These are phyloP conservation scores for Sebastes oblongus DNA, from an alignment of 2,797 vertebrate species.

Conservation along the genomic window DNA sequence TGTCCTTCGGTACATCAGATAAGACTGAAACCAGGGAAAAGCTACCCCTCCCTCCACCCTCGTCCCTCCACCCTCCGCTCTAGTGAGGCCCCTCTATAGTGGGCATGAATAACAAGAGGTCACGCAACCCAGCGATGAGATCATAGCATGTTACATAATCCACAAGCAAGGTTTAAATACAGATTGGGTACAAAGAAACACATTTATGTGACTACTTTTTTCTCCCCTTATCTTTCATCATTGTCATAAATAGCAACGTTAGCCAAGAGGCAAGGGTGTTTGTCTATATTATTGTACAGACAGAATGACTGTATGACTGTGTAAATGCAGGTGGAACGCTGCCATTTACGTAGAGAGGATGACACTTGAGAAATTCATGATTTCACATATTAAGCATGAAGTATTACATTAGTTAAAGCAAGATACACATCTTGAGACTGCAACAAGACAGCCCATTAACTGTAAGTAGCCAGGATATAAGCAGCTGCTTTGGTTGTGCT, in stretches of 20 bases:
- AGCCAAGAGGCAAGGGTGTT: not conserved
- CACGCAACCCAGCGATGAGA: conserved; percentile 49
- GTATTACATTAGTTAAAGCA: not conserved
- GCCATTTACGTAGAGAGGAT: not conserved
- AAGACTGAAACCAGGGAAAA: conserved; percentile 30
- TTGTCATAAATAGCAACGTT: not conserved
- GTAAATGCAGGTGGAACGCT: not conserved
- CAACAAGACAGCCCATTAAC: not conserved
- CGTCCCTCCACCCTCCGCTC: conserved; percentile 3
- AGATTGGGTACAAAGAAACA: not conserved
- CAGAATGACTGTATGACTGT: not conserved
- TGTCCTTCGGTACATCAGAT: conserved; percentile 54
- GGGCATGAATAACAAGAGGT: conserved; percentile 49
- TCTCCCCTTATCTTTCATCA: not conserved
- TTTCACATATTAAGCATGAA: not conserved
- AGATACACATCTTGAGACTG: not conserved
- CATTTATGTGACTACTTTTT: not conserved
- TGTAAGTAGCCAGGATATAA: not conserved
- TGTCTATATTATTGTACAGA: no score
- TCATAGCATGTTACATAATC: conserved; percentile 53
- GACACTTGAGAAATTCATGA: not conserved
- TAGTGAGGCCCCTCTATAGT: conserved; percentile 34
- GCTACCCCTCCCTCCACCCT: conserved; percentile 18
- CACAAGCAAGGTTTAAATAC: conserved; percentile 19
- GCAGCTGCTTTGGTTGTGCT: not conserved